A percentile compares a stretch with the other conserved stretches of the same genome.
Evolutionary conservation across 1,140 invertebrate species (phyloP).

Genomic region (Formica selysi): DNA sequence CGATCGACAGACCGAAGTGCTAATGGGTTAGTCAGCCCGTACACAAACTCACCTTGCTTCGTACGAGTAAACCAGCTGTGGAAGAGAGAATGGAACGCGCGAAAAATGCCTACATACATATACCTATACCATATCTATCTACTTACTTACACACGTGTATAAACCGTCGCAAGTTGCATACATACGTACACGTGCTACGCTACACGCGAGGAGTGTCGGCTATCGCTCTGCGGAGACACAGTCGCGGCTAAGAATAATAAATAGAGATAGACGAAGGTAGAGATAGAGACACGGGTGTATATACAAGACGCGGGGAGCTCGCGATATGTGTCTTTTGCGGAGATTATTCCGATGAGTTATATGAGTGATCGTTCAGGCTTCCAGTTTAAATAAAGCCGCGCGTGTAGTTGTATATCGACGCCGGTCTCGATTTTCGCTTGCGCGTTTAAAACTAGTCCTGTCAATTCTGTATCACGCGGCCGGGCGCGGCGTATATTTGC

Average conservation of each 20-base stretch:
- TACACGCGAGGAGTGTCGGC: constrained; percentile 29
- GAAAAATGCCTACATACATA: constrained; percentile 63
- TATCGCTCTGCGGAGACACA: constrained; percentile 68
- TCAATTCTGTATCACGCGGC: constrained; percentile 19
- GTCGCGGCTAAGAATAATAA: constrained; percentile 82
- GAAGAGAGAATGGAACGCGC: constrained; percentile 58
- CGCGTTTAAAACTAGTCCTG: constrained; percentile 23
- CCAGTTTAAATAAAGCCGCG: constrained; percentile 80
- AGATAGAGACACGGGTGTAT: constrained; percentile 62
- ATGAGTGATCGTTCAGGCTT: constrained; percentile 79
- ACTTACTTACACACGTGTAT: constrained; percentile 8
- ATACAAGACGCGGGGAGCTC: constrained; percentile 60
- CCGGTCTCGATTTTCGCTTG: constrained; percentile 41
- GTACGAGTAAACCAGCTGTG: constrained; percentile 37
- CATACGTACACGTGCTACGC: constrained; percentile 12
- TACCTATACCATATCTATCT: not conserved
- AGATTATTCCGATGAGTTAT: constrained; percentile 84
- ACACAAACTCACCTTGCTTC: constrained; percentile 47
- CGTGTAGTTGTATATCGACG: constrained; percentile 44
- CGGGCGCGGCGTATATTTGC: not conserved
- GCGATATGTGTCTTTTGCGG: constrained; percentile 72
- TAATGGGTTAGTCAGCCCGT: constrained; percentile 74
- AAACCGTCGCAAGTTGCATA: not conserved
- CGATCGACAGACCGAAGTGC: constrained; percentile 72
- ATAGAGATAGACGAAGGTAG: constrained; percentile 80